Evolutionary conservation across 2,797 vertebrate genomes (phyloP), one percentile per base, ranked within the genome.

Genomic region (Cyprinella venusta): DNA sequence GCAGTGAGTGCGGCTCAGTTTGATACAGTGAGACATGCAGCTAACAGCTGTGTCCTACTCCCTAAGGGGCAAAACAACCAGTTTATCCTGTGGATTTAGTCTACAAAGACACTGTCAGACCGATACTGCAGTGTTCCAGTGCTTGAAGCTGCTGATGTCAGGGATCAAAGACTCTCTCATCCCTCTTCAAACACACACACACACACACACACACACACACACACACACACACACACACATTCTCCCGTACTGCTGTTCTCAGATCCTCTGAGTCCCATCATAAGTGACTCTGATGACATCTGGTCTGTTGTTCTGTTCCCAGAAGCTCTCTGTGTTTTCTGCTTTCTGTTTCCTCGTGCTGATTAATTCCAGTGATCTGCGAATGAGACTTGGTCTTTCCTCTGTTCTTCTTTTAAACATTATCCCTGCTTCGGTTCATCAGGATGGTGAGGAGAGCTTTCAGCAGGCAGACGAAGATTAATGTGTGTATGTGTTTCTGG

Each of bases 21-120:
- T 78, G 82, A 83, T 48, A 40, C 42, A 45, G 71, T 19, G 56
- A 48, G 80, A 76, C 63, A 71, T 77, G 79, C 76, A 76, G 83
- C 71, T 81, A 79, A 79, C 87, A 85, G 87, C 87, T 87, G 84
- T 80, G 75, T 79, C 69, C 83, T 52, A 76, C 78, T 87, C 82
- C 76, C 80, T 59, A n/a, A 81, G 83, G 72, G 71, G 80, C 33
- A 76, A 72, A 40, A 81, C 68, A 63, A 77, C 79, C 48, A 76
- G 75, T 86, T 85, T 87, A 82, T 76, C 75, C 76, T 79, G 81
- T 78, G 80, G 59, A 76, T 74, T 69, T 67, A 42, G 26, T 67
- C 48, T 68, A 67, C 69, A 72, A 10, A 71, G 76, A 77, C 77
- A 45, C 63, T 76, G 59, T 67, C 75, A 54, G 59, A 78, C 42